These are phyloP conservation scores for Microcebus jonahi DNA, from an alignment of 2,113 vertebrate species.

Conservation along the genomic window DNA sequence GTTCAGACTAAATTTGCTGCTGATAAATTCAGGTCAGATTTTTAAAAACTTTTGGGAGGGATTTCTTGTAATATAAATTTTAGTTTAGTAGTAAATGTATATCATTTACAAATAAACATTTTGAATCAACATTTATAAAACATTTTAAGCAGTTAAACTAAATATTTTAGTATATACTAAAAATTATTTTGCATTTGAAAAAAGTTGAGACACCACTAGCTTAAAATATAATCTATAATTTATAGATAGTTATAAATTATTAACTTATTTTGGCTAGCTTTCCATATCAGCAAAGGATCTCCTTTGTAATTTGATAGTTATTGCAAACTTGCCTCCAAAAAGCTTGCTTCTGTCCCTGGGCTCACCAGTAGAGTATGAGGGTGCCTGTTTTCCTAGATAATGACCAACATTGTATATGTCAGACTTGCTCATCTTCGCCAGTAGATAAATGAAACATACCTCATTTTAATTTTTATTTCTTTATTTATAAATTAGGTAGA, in stretches of 20 bases:
- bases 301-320: neutral
- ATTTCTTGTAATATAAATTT: constrained; percentile 8
- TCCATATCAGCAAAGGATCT: neutral
- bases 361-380: neutral
- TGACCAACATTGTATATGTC: neutral
- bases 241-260: neutral
- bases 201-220: neutral
- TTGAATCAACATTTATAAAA: neutral
- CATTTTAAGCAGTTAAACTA: neutral
- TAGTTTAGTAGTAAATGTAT: neutral
- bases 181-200: constrained; percentile 35
- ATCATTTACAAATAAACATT: constrained; percentile 15
- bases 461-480: neutral
- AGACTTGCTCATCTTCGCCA: neutral
- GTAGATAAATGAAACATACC: neutral
- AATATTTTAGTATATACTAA: neutral
- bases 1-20: constrained; percentile 33
- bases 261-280: constrained; percentile 39
- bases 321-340: neutral
- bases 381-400: neutral
- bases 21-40: neutral
- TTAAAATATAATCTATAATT: constrained; percentile 38
- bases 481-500: constrained; percentile 27
- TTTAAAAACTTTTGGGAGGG: neutral
- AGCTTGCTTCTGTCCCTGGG: neutral